phyloP scores from a whole-genome alignment of 2,113 vertebrate genomes.

The Bathybates hornii region DNA sequence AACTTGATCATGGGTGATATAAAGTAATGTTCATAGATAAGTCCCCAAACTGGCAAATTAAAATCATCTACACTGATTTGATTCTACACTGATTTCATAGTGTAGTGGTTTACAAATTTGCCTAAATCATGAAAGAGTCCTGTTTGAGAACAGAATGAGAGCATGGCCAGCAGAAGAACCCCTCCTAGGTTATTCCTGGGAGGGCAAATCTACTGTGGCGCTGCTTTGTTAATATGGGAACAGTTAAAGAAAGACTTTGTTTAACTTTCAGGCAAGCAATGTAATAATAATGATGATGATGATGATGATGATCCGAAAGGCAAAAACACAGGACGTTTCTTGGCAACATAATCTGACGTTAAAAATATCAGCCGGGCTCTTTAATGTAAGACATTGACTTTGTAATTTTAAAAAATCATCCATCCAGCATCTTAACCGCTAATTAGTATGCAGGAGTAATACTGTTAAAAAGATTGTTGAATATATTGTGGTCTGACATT shows the following conservation, averaged over 20 bases:
- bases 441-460: neutral
- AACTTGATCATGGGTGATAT: neutral
- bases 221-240: neutral
- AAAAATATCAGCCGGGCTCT: neutral
- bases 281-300: neutral
- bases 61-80: neutral
- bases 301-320: neutral
- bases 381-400: neutral
- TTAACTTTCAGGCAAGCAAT: neutral
- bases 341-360: neutral
- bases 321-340: neutral
- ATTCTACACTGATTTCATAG: neutral
- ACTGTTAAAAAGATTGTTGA: neutral
- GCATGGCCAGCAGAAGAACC: neutral
- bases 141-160: neutral
- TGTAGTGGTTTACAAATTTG: neutral
- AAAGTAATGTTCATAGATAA: neutral
- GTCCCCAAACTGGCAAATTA: neutral
- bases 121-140: neutral
- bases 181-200: accelerated
- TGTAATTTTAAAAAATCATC: neutral
- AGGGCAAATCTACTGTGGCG: neutral
- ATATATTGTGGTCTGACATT: neutral
- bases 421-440: neutral
- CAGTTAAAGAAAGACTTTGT: neutral